These are phyloP conservation scores for Galleria mellonella DNA, from an alignment of 1,140 invertebrate genomes.

Conservation along the genomic window DNA sequence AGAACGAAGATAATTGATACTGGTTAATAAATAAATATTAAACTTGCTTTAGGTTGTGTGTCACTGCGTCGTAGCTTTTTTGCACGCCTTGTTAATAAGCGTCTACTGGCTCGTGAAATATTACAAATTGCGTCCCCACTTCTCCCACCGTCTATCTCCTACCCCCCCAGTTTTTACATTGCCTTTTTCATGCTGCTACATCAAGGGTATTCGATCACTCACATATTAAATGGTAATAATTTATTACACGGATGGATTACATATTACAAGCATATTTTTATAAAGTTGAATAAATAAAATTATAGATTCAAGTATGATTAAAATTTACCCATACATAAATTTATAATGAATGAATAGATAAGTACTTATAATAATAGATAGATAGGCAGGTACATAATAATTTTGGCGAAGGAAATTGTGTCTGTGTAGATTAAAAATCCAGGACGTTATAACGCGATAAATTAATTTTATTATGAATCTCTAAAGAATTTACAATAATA, in stretches of 20 bases:
- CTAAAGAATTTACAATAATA: no score
- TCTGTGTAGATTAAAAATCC: neutral
- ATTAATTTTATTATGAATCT: neutral
- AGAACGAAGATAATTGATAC: no score
- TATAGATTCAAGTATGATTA: no score
- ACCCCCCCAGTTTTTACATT: conserved; percentile 45
- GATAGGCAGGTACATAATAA: no score
- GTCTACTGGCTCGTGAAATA: conserved; percentile 71
- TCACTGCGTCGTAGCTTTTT: conserved; percentile 51
- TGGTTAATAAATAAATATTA: no score
- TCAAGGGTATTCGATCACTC: conserved; percentile 38
- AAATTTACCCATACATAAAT: no score
- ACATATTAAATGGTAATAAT: conserved; percentile 43
- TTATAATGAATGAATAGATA: no score
- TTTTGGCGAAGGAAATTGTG: no score
- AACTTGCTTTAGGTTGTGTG: conserved; percentile 20
- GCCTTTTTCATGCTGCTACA: conserved; percentile 49
- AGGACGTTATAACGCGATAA: conserved; percentile 5
- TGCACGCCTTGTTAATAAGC: conserved; percentile 68
- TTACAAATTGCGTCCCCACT: conserved; percentile 68
- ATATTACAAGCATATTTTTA: conserved; percentile 9
- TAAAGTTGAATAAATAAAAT: no score
- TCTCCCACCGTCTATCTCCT: conserved; percentile 15
- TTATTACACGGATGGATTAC: conserved; percentile 26
- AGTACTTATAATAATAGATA: no score